phyloP scores from a whole-genome alignment of 2,113 vertebrate genomes.

The Amphilophus citrinellus region DNA sequence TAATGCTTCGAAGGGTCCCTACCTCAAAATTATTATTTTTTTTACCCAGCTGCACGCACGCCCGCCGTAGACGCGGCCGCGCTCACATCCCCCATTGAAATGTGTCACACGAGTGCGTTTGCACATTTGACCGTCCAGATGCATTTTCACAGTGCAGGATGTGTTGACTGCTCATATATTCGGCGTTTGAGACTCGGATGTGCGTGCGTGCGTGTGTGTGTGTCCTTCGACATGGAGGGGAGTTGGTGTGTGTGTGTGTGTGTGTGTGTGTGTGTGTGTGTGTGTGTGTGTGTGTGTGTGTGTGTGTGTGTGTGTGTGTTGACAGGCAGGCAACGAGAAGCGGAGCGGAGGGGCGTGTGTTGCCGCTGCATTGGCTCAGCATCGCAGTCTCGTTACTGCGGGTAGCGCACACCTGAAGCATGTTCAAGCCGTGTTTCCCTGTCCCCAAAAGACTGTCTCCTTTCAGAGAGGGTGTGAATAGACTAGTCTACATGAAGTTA shows the following conservation, averaged over 20 bases:
- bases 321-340: constrained; percentile 31
- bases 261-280: constrained; percentile 24
- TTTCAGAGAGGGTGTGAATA: background rate
- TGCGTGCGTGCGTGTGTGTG: constrained; percentile 20
- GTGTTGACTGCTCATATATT: constrained; percentile 53
- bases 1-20: constrained; percentile 53
- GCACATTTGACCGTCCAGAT: constrained; percentile 47
- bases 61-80: constrained; percentile 38
- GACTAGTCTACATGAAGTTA: background rate
- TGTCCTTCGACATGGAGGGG: background rate
- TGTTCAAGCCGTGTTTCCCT: constrained; percentile 31
- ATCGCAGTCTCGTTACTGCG: constrained; percentile 73
- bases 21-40: constrained; percentile 27
- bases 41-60: constrained; percentile 53
- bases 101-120: constrained; percentile 74
- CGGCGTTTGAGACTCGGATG: constrained; percentile 47
- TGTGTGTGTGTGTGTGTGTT: constrained; percentile 20
- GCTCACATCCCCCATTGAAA: constrained; percentile 57
- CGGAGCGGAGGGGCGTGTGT: constrained; percentile 78
- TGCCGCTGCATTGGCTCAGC: constrained; percentile 77
- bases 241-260: constrained; percentile 29
- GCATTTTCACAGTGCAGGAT: constrained; percentile 41
- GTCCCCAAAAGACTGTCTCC: background rate
- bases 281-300: constrained; percentile 31
- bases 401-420: constrained; percentile 77